These are phyloP conservation scores for Monopis laevigella DNA, from an alignment of 2,888 invertebrate species.

Conservation along the genomic window DNA sequence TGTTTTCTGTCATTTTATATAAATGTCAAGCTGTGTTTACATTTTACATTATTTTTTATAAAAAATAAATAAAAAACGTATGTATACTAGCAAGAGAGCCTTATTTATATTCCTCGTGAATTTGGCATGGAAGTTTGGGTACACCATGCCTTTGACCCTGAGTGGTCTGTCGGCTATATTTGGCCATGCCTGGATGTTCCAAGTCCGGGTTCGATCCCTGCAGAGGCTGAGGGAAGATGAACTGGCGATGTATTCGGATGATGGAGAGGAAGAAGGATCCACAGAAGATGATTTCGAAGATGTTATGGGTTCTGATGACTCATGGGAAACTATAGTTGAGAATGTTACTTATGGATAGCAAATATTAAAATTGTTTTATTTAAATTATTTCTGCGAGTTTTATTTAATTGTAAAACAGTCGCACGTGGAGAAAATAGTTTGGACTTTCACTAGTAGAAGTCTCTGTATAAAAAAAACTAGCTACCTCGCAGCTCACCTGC, in stretches of 20 bases:
- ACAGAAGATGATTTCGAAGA: background rate
- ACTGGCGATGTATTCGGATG: background rate
- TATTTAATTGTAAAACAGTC: too few species aligned
- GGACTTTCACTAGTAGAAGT: too few species aligned
- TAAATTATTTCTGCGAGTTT: too few species aligned
- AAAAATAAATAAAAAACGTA: background rate
- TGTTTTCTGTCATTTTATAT: too few species aligned
- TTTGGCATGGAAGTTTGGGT: conserved; percentile 56
- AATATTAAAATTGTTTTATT: too few species aligned
- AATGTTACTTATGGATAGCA: background rate
- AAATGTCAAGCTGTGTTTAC: background rate
- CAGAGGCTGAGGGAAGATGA: conserved; percentile 37
- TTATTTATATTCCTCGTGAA: conserved; percentile 62
- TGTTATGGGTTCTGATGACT: background rate
- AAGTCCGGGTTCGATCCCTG: conserved; percentile 53
- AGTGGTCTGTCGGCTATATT: conserved; percentile 54
- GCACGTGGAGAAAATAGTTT: too few species aligned
- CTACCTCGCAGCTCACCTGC: too few species aligned
- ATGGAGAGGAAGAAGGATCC: background rate
- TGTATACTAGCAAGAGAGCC: conserved; percentile 18
- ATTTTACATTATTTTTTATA: background rate
- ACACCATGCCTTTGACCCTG: conserved; percentile 56
- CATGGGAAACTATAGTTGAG: background rate
- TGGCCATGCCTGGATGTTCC: conserved; percentile 61
- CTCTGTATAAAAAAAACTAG: too few species aligned